Evolutionary conservation across 2,888 invertebrate genomes (phyloP).

Genomic region (Spilosoma lubricipeda): DNA sequence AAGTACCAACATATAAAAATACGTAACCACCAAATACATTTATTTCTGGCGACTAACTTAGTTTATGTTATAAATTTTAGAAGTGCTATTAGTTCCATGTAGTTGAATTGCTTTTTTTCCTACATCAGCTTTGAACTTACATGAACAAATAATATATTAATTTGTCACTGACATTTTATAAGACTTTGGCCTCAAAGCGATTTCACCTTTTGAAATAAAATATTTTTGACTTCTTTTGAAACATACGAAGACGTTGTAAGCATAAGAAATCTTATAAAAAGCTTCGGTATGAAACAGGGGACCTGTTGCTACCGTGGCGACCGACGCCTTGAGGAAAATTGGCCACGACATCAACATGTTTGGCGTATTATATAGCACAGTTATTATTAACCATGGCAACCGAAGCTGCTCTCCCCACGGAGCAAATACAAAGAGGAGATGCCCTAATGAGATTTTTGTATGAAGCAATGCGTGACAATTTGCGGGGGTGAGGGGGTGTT

Average conservation of each 20-base stretch:
- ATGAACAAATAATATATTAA: constrained; percentile 38
- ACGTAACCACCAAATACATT: background rate
- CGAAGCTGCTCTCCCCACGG: constrained; percentile 62
- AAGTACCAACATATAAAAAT: background rate
- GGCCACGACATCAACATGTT: constrained; percentile 59
- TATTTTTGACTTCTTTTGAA: constrained; percentile 63
- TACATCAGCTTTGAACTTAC: constrained; percentile 27
- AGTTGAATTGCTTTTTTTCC: constrained; percentile 1
- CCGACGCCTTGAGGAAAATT: constrained; percentile 58
- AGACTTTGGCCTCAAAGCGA: constrained; percentile 55
- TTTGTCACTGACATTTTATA: constrained; percentile 52
- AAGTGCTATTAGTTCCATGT: background rate
- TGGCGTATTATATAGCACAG: constrained; percentile 63
- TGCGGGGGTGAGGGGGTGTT: too few species aligned
- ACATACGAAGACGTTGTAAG: constrained; percentile 53
- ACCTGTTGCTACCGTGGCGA: constrained; percentile 78
- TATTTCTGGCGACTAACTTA: background rate
- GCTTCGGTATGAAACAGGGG: constrained; percentile 60
- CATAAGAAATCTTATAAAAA: constrained; percentile 67
- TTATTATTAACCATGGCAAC: constrained; percentile 85
- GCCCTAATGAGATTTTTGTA: too few species aligned
- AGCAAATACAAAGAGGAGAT: too few species aligned
- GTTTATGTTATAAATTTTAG: background rate
- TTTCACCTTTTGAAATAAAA: constrained; percentile 61
- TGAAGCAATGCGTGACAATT: too few species aligned